A percentile compares a stretch with the other conserved stretches of the same genome.
Evolutionary conservation across 2,888 invertebrate species (phyloP).

Genomic region (Taenaris catops): DNA sequence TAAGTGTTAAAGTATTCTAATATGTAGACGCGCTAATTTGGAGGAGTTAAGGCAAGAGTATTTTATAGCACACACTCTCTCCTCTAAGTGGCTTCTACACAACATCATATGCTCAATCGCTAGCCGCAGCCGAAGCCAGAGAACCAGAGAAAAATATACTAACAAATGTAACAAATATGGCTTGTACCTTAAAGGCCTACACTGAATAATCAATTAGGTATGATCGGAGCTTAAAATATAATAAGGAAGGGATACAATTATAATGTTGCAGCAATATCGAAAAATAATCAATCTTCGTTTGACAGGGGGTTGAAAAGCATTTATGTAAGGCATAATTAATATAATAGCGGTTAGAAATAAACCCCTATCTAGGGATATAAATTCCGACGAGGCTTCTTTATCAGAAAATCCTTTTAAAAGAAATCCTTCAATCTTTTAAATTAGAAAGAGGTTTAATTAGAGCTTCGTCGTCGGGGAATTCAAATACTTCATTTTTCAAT

Average conservation of each 20-base stretch:
- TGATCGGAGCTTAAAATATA: slow-evolving; percentile 6
- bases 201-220: slow-evolving; percentile 10
- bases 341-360: slow-evolving; percentile 7
- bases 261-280: slow-evolving; percentile 10
- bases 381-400: slow-evolving; percentile 5
- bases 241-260: slow-evolving; percentile 7
- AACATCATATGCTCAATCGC: too few relatives aligned
- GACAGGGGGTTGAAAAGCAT: slow-evolving; percentile 14
- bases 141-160: too few relatives aligned
- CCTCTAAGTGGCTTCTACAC: too few relatives aligned
- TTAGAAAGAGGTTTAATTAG: slow-evolving; percentile 11
- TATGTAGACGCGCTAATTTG: too few relatives aligned
- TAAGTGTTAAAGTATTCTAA: too few relatives aligned
- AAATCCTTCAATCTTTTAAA: slow-evolving; percentile 11
- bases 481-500: slow-evolving; percentile 10
- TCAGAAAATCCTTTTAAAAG: slow-evolving; percentile 11
- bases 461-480: slow-evolving; percentile 2
- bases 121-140: too few relatives aligned
- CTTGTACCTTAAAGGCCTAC: too few relatives aligned
- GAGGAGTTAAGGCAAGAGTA: too few relatives aligned
- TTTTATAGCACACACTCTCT: too few relatives aligned
- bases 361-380: slow-evolving; percentile 4
- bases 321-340: slow-evolving; percentile 16
- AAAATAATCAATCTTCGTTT: slow-evolving; percentile 16
- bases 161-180: too few relatives aligned